Conservation (phyloP, 92 coral and sea anemone species). For the Metridium senile region DNA sequence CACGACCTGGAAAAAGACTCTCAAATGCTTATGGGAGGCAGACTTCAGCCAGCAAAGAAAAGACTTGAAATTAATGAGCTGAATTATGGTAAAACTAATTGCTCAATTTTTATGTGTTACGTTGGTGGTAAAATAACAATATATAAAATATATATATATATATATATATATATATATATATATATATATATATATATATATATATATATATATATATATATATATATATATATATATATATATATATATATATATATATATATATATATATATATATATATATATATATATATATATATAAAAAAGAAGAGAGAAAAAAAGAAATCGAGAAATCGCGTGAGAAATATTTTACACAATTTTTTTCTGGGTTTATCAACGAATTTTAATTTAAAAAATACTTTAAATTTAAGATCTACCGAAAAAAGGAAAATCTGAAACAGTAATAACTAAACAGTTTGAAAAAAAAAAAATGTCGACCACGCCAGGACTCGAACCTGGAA, state of each 20-base stretch:
- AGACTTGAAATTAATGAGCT: constrained; percentile 6
- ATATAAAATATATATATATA: no score
- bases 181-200: no score
- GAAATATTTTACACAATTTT: neutral
- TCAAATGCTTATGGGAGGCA: neutral
- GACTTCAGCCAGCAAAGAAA: neutral
- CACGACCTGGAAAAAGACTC: constrained; percentile 4
- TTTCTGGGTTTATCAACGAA: neutral
- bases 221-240: no score
- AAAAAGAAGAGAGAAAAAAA: no score
- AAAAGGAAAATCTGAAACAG: neutral
- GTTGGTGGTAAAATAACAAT: no score
- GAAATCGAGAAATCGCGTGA: neutral
- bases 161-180: no score
- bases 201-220: no score
- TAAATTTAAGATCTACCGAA: neutral
- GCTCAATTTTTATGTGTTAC: no score
- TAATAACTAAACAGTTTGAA: neutral
- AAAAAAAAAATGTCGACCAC: constrained; percentile 63
- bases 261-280: no score
- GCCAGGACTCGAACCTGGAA: constrained; percentile 99
- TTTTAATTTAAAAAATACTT: no score
- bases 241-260: no score
- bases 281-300: no score
- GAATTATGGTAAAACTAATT: constrained; percentile 8